Evolutionary conservation across 1,140 invertebrate species (phyloP).

Genomic region (Lasioglossum albipes): DNA sequence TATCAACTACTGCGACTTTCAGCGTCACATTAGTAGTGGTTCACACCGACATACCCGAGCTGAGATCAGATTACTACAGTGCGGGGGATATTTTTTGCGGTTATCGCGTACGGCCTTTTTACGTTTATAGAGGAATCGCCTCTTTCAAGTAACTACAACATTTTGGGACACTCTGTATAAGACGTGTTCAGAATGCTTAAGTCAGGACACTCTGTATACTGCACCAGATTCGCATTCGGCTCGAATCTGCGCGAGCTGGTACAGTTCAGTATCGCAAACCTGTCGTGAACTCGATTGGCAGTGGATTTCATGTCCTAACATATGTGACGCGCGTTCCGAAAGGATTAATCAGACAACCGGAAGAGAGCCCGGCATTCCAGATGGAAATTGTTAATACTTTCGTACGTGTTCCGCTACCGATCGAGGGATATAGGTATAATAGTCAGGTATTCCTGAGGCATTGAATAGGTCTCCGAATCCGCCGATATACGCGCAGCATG

Average conservation of each 20-base stretch:
- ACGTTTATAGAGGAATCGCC: too few species aligned
- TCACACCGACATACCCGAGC: too few species aligned
- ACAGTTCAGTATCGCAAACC: conserved; percentile 1
- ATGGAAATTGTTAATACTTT: conserved; percentile 13
- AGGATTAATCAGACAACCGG: conserved; percentile 37
- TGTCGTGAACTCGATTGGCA: conserved; percentile 17
- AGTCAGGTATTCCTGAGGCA: not conserved
- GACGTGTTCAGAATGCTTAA: too few species aligned
- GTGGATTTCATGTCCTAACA: conserved; percentile 17
- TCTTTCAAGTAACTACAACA: too few species aligned
- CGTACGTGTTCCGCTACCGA: not conserved
- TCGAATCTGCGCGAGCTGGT: not conserved
- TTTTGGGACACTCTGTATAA: too few species aligned
- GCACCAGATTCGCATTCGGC: not conserved
- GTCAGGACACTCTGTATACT: too few species aligned
- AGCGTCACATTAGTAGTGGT: too few species aligned
- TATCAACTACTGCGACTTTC: too few species aligned
- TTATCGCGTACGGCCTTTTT: too few species aligned
- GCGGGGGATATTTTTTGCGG: too few species aligned
- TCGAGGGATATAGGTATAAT: not conserved
- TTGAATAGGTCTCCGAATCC: conserved; percentile 9
- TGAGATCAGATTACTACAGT: too few species aligned
- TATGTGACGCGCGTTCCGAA: not conserved
- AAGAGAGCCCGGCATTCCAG: conserved; percentile 14
- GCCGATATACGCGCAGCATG: not conserved